A percentile compares a stretch with the other conserved stretches of the same genome.
phyloP scores from a whole-genome alignment of 64 coral and sea anemone genomes.

The Pocillopora verrucosa region DNA sequence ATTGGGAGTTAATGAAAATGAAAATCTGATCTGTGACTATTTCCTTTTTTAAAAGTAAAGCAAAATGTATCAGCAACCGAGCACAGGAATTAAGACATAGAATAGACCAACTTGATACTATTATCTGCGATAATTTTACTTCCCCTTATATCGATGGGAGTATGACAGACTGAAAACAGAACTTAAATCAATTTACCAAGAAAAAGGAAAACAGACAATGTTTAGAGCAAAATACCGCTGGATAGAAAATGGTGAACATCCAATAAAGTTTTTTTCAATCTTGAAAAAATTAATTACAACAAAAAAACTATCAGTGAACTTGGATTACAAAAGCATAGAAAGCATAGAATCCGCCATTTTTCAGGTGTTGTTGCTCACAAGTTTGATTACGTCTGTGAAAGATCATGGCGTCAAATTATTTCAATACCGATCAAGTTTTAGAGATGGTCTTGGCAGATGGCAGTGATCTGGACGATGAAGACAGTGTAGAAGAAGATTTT shows the following conservation, averaged over 20 bases:
- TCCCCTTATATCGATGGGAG: no score
- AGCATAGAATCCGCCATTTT: no score
- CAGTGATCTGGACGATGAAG: slow-evolving; percentile 17
- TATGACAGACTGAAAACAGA: not conserved
- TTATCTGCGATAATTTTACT: no score
- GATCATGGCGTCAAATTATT: not conserved
- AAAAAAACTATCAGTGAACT: slow-evolving; percentile 10
- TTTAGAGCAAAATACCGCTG: slow-evolving; percentile 1
- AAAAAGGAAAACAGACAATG: not conserved
- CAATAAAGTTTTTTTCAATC: not conserved
- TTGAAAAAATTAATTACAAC: not conserved
- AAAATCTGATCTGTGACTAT: no score
- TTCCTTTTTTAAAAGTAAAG: no score
- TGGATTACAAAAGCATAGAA: not conserved
- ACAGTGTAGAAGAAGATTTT: slow-evolving; percentile 17
- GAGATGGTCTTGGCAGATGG: not conserved
- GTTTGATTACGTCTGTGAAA: no score
- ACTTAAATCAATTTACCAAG: not conserved
- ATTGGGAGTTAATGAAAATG: no score
- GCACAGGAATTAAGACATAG: no score
- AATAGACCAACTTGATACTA: no score
- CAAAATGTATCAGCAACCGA: no score
- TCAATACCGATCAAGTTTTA: slow-evolving; percentile 18
- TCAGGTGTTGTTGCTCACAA: no score
- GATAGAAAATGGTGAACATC: not conserved